Evolutionary conservation across 2,888 invertebrate species (phyloP).

Genomic region (Cloeon dipterum): DNA sequence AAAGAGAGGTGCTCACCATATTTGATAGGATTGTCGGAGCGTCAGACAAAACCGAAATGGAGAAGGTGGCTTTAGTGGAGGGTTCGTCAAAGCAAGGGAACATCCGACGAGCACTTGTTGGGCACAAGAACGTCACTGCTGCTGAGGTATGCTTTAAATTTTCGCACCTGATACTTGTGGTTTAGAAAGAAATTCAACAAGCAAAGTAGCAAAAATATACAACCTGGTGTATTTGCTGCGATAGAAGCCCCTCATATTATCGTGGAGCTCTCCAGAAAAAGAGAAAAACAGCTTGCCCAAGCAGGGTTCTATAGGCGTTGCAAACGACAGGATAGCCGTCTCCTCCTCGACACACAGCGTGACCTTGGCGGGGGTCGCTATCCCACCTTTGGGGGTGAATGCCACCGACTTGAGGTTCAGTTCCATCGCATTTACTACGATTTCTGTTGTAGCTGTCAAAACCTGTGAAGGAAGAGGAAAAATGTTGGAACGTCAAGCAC

Average conservation of each 20-base stretch:
- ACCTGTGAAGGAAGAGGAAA: slow-evolving; percentile 34
- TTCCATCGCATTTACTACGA: slow-evolving; percentile 57
- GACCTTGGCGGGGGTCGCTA: slow-evolving; percentile 15
- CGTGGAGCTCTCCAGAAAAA: slow-evolving; percentile 71
- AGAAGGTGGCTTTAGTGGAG: slow-evolving; percentile 27
- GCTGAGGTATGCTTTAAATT: slow-evolving; percentile 16
- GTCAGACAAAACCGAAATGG: slow-evolving; percentile 19
- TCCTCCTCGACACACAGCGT: slow-evolving; percentile 31
- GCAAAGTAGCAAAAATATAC: too few relatives aligned
- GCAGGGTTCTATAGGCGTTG: slow-evolving; percentile 29
- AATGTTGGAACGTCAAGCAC: too few relatives aligned
- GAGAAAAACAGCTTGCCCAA: slow-evolving; percentile 32
- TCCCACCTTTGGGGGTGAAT: slow-evolving; percentile 25
- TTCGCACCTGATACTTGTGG: too few relatives aligned
- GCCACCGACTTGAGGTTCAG: slow-evolving; percentile 40
- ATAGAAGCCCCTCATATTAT: slow-evolving; percentile 90
- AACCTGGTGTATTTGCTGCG: slow-evolving; percentile 58
- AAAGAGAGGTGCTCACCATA: too few relatives aligned
- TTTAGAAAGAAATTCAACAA: slow-evolving; percentile 13
- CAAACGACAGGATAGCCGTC: slow-evolving; percentile 41
- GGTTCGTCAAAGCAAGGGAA: slow-evolving; percentile 37
- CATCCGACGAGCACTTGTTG: slow-evolving; percentile 20
- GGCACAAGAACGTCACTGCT: slow-evolving; percentile 23
- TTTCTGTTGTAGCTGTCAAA: slow-evolving; percentile 32
- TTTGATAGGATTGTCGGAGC: slow-evolving; percentile 23